Evolutionary conservation across 1,140 invertebrate genomes (phyloP).

Genomic region (Gyrodactylus bullatarudis): DNA sequence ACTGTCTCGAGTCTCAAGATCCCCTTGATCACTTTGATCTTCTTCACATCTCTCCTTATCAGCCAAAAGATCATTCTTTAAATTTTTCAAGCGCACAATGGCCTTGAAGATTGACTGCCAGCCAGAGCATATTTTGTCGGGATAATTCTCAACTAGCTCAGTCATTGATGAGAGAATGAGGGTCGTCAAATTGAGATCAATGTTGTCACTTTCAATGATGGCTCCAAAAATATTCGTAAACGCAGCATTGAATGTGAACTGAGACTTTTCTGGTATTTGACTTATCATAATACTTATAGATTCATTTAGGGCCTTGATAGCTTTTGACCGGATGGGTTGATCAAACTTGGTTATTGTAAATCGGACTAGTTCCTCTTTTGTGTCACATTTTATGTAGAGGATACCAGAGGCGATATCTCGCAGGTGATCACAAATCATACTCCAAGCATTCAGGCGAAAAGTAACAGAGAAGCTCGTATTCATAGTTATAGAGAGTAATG

Average conservation of each 20-base stretch:
- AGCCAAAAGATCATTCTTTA: background rate
- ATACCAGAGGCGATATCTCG: background rate
- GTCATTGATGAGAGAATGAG: background rate
- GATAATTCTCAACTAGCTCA: background rate
- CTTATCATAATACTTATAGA: background rate
- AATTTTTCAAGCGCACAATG: background rate
- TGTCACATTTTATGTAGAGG: background rate
- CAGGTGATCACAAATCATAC: background rate
- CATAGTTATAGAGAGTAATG: background rate
- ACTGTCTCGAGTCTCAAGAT: too few species aligned
- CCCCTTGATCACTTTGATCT: too few species aligned
- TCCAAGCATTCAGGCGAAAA: background rate
- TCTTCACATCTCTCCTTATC: background rate
- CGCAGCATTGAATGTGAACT: background rate
- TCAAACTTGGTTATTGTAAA: background rate
- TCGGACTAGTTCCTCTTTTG: background rate
- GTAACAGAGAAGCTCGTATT: background rate
- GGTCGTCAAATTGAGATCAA: background rate
- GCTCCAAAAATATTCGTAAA: background rate
- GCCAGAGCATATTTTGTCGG: background rate
- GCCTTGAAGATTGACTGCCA: background rate
- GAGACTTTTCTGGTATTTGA: background rate
- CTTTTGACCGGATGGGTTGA: background rate
- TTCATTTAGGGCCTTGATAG: background rate
- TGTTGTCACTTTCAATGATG: background rate